Evolutionary conservation across 2,888 invertebrate genomes (phyloP).

Genomic region (Lasioglossum figueresi): DNA sequence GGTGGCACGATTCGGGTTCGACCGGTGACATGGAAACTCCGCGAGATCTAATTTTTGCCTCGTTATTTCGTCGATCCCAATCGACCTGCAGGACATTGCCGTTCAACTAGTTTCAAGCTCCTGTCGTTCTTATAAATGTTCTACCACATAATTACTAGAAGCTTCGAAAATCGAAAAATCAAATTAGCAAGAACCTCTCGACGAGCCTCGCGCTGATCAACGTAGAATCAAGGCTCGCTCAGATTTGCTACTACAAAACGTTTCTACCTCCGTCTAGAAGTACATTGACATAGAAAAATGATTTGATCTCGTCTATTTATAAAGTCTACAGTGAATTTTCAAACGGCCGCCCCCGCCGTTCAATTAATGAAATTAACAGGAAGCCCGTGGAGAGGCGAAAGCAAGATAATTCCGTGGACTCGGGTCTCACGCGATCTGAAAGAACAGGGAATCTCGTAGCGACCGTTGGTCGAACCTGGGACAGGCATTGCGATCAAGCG

Average conservation of each 20-base stretch:
- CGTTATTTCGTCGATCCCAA: not conserved
- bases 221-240: no score
- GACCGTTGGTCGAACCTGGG: slow-evolving; percentile 10
- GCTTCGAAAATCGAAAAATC: not conserved
- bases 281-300: not conserved
- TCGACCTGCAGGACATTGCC: not conserved
- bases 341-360: not conserved
- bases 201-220: not conserved
- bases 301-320: not conserved
- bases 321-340: not conserved
- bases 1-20: not conserved
- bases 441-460: slow-evolving; percentile 5
- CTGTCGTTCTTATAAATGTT: not conserved
- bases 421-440: slow-evolving; percentile 21
- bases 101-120: slow-evolving; percentile 14
- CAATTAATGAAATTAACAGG: slow-evolving; percentile 4
- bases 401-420: slow-evolving; percentile 8
- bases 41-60: not conserved
- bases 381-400: not conserved
- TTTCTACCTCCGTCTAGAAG: not conserved
- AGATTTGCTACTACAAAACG: not conserved
- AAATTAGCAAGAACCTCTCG: not conserved
- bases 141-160: not conserved
- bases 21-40: not conserved
- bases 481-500: slow-evolving; percentile 29